phyloP scores from a whole-genome alignment of 2,113 vertebrate species.

The Thunnus maccoyii region DNA sequence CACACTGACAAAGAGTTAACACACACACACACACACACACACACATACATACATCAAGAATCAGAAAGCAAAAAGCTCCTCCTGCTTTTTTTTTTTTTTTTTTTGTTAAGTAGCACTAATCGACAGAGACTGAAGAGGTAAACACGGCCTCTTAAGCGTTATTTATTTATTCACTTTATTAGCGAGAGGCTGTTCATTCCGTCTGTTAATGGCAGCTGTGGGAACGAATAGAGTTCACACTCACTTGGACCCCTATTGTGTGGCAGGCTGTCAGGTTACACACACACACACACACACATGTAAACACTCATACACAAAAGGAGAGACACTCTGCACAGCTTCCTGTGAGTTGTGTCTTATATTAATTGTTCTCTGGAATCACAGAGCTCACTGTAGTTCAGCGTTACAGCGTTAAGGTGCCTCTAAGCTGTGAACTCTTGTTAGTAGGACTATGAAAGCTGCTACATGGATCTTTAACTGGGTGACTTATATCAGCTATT shows the following conservation, averaged over 20 bases:
- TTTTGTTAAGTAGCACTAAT: slow-evolving; percentile 53
- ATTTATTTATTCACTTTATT: slow-evolving; percentile 84
- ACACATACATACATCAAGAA: background rate
- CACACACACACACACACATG: slow-evolving; percentile 42
- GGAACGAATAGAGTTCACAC: slow-evolving; percentile 74
- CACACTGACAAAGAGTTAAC: slow-evolving; percentile 11
- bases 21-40: background rate
- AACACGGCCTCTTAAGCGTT: slow-evolving; percentile 75
- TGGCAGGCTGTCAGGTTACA: slow-evolving; percentile 72
- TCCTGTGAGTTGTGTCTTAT: slow-evolving; percentile 33
- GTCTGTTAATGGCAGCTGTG: slow-evolving; percentile 81
- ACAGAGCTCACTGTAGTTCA: slow-evolving; percentile 12
- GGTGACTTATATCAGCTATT: background rate
- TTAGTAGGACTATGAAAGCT: background rate
- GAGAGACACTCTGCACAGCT: slow-evolving; percentile 55
- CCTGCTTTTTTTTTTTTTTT: slow-evolving; percentile 31
- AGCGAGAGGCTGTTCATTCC: slow-evolving; percentile 73
- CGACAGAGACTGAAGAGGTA: slow-evolving; percentile 67
- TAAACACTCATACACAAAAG: slow-evolving; percentile 30
- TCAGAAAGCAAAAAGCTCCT: slow-evolving; percentile 2
- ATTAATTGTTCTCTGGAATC: slow-evolving; percentile 53
- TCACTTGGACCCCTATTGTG: slow-evolving; percentile 75
- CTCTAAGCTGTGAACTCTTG: background rate
- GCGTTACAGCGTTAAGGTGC: slow-evolving; percentile 10
- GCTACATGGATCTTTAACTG: slow-evolving; percentile 1